Evolutionary conservation across 2,797 vertebrate species (phyloP), one percentile per base, ranked within the genome.

Genomic region (Hozukius guyotensis): DNA sequence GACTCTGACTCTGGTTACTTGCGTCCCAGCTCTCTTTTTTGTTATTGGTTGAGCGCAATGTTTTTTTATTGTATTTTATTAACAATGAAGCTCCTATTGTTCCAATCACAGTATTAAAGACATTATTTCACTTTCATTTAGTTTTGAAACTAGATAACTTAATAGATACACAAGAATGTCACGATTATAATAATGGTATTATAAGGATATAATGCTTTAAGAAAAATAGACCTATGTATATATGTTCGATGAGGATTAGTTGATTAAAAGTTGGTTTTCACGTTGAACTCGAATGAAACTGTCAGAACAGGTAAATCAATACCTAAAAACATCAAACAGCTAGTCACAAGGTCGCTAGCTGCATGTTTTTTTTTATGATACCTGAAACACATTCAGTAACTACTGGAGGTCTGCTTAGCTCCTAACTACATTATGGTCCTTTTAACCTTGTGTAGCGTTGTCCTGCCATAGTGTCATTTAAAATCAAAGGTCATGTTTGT

Each of bases 401-500:
- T 72, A 4, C 59, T 57, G 6, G 22, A 78, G 49, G 53, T 52
- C 34, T 56, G 16, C 27, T 56, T 22, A 76, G 5, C 32, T 72
- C 32, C 61, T 64, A n/a, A 71, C 14, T 59, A 8, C 24, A 42
- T 80, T 67, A 74, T 27, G 69, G 36, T 77, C 31, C 22, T 34
- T 82, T 80, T 66, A 73, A 81, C 72, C 71, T 77, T 72, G 72
- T 25, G 25, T 38, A 14, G 62, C 56, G 31, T 71, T 66, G 13
- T 31, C 27, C 18, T 67, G 60, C 25, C 29, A 12, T 36, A 63
- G 55, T 79, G 78, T 36, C 2, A 62, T 38, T 78, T 46, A 27
- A 27, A 75, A 76, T 60, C 64, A 72, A 81, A 85, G 34, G 73
- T 80, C 38, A 78, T 5, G 7, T 80, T 80, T 38, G 52, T 61